phyloP scores from a whole-genome alignment of 2,888 invertebrate genomes.

The Oscheius myriophilus region DNA sequence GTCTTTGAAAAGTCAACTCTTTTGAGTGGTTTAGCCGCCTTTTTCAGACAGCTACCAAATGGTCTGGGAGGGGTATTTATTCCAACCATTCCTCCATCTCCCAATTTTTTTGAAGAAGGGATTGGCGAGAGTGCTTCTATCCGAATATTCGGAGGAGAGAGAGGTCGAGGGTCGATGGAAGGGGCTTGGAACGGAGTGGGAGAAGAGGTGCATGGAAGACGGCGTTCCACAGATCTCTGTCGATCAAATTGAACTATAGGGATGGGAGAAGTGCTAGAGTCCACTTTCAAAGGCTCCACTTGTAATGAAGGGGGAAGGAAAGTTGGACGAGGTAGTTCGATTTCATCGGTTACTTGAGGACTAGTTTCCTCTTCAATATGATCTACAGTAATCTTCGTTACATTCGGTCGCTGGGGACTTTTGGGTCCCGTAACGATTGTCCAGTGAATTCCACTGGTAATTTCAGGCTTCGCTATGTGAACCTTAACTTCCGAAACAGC shows the following conservation, averaged over 20 bases:
- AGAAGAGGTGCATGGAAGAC: constrained; percentile 18
- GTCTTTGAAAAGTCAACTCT: constrained; percentile 44
- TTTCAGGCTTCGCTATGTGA: constrained; percentile 18
- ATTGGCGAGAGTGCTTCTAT: constrained; percentile 9
- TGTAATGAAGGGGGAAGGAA: neutral
- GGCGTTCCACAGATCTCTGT: constrained; percentile 10
- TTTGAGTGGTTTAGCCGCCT: constrained; percentile 34
- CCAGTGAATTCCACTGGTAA: constrained; percentile 43
- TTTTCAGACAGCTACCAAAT: constrained; percentile 11
- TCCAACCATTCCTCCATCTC: constrained; percentile 21
- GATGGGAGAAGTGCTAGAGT: constrained; percentile 46
- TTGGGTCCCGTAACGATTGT: constrained; percentile 38
- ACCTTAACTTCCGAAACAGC: neutral
- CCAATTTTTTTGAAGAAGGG: neutral
- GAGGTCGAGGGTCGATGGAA: constrained; percentile 1
- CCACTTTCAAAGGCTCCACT: constrained; percentile 22
- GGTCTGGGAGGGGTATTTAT: constrained; percentile 37
- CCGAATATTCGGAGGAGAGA: constrained; percentile 18
- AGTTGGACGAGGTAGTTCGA: neutral
- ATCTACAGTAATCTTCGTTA: neutral
- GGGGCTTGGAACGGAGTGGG: constrained; percentile 20
- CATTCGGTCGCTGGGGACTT: constrained; percentile 17
- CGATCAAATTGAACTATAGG: constrained; percentile 39
- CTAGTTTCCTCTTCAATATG: neutral
- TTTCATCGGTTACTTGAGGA: neutral